These are phyloP conservation scores for Zosterops hypoxanthus DNA, from an alignment of 2,113 vertebrate species.

Conservation along the genomic window DNA sequence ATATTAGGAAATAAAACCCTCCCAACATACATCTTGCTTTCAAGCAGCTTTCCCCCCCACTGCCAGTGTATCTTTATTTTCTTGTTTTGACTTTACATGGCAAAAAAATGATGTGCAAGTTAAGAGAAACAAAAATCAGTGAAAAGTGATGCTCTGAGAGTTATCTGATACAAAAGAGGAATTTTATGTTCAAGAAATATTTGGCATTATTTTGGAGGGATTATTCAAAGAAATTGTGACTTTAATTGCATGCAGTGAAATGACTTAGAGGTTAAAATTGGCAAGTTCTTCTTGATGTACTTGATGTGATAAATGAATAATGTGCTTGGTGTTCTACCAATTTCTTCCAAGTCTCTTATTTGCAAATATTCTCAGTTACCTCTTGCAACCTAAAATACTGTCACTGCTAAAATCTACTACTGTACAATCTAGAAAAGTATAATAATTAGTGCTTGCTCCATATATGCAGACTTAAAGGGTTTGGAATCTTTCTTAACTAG, in stretches of 20 bases:
- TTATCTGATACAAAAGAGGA: not conserved
- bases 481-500: not conserved
- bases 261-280: not conserved
- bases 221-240: not conserved
- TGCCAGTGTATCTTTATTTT: not conserved
- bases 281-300: not conserved
- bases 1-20: not conserved
- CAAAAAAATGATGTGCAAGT: not conserved
- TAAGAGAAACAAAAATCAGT: not conserved
- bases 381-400: not conserved
- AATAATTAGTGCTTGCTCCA: not conserved
- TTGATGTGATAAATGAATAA: not conserved
- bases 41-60: not conserved
- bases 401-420: not conserved
- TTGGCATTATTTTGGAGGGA: not conserved
- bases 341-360: not conserved
- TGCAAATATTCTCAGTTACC: not conserved
- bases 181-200: not conserved
- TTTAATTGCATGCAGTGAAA: not conserved
- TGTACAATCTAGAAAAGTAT: not conserved
- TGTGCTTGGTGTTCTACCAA: not conserved
- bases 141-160: not conserved
- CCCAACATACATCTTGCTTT: not conserved
- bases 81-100: not conserved
- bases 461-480: not conserved